Base-by-base conservation (phyloP, 2,888 invertebrate genomes). In the Sphaeridia pumilis region DNA sequence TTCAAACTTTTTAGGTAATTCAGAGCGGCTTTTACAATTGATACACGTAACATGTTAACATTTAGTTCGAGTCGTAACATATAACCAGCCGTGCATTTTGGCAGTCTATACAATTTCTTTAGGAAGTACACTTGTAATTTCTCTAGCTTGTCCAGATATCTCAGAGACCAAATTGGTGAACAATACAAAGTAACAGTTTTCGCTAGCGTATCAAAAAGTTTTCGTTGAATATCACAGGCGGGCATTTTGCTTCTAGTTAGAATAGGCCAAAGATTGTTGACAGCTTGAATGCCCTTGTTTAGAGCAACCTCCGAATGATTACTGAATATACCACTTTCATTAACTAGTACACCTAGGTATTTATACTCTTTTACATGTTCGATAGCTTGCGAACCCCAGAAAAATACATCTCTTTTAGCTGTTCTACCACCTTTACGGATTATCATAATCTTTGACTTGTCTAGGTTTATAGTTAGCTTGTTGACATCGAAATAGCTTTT, bases 381-480 rank as follows among this genome's bases (percentile, higher is more conserved):
- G 10, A 45, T 45, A 17, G 3, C n/a, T 4, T 26, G 20, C 7
- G 25, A 12, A 12, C 27, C 26, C 25, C 45, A 45, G 27, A 12
- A 26, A 27, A 45, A 26, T 4, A 45, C 17, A 45, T 45, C 45
- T 17, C 27, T 17, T 3, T 4, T n/a, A 3, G 25, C 5, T 26
- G 4, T 10, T 45, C 17, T 45, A 3, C 17, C 10, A 7, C 45
- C 27, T 45, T 26, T 45, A 4, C 12, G 3, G n/a, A 26, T 24
- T 12, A 45, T 45, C 7, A 45, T 14, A 26, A 45, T 42, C 25
- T 42, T 42, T 3, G 42, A 42, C 14, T 42, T 42, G 42, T 42
- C 42, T 21, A 42, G 14, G 27, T 45, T 45, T 26, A 45, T 45
- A 3, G 3, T 45, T 12, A 45, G 27, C 12, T 45, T 45, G 27